Evolutionary conservation across 1,140 invertebrate genomes (phyloP), one percentile per base, ranked within the genome.

Genomic region (Phymastichus coffea): DNA sequence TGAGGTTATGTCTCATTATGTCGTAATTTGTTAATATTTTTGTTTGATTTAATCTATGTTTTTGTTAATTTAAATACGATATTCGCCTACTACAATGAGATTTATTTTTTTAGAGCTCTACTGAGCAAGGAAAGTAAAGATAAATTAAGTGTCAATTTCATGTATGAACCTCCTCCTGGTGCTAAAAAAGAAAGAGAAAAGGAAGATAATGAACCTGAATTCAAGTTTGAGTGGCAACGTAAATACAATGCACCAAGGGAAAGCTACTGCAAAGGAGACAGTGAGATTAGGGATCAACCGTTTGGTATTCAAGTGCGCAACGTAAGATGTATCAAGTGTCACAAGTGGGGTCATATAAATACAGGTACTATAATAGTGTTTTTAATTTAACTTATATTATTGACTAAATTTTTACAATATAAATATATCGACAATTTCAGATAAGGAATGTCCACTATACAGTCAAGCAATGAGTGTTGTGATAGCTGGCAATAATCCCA

Each of bases 141-240:
- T 54, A 98, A 98, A 76, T 76, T 99, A n/a, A 98, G 96, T 64
- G 87, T 99, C 0, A 98, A 95, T 81, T 99, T 99, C 73, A 97
- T 99, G 94, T 99, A 99, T 80, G 97, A 99, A 80, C 94, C 97
- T n/a, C 98, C 98, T 57, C 95, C 96, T 26, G 97, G 97, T 40
- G 91, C 92, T 10, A 93, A 93, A 70, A 94, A 93, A 73, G 92
- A 93, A 77, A 80, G 89, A 40, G 91, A 96, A 80, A 90, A 93
- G 72, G 91, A 93, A 78, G 94, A 95, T 61, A 91, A 93, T 70
- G 95, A 97, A 75, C 93, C 93, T 22, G 97, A 99, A 72, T 97
- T 93, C 67, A 99, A 99, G 79, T 99, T 99, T 83, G 97, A 99
- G 74, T 99, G 97, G 97, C 97, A 99, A 79, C 82, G 97, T 44